Evolutionary conservation across 1,140 invertebrate genomes (phyloP).

Genomic region (Tetraneura akinire): DNA sequence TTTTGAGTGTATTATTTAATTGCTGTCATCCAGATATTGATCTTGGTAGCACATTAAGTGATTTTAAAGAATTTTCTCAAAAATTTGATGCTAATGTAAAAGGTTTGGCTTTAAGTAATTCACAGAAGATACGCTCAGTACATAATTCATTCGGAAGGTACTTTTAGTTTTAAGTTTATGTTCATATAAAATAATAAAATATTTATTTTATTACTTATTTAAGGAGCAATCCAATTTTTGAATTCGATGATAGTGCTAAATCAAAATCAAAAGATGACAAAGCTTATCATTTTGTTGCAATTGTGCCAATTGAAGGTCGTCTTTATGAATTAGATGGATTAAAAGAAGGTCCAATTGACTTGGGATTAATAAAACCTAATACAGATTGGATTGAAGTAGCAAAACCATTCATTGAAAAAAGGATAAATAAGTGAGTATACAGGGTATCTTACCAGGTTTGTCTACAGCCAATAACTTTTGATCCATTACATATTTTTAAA

Average conservation of each 20-base stretch:
- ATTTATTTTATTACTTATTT: slow-evolving; percentile 21
- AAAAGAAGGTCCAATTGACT: slow-evolving; percentile 88
- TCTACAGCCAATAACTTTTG: too few species aligned
- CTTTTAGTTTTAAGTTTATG: too few species aligned
- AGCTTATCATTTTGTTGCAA: slow-evolving; percentile 95
- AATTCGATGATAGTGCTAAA: slow-evolving; percentile 79
- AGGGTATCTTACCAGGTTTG: too few species aligned
- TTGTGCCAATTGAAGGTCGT: slow-evolving; percentile 91
- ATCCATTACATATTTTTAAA: too few species aligned
- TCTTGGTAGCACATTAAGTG: slow-evolving; percentile 82
- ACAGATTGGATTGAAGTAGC: slow-evolving; percentile 91
- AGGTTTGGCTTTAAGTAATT: slow-evolving; percentile 94
- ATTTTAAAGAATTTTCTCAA: slow-evolving; percentile 92
- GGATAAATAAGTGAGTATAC: slow-evolving; percentile 85
- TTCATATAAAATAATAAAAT: neutral
- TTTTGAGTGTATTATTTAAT: slow-evolving; percentile 93
- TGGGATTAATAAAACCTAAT: slow-evolving; percentile 76
- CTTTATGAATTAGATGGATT: slow-evolving; percentile 97
- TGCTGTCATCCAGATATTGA: slow-evolving; percentile 82
- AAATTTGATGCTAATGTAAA: slow-evolving; percentile 94
- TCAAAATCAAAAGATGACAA: slow-evolving; percentile 87
- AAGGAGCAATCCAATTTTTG: slow-evolving; percentile 68
- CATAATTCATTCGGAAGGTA: slow-evolving; percentile 95
- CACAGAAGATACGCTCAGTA: slow-evolving; percentile 87
- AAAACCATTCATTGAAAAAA: slow-evolving; percentile 86